A percentile compares a stretch with the other conserved stretches of the same genome.
Conservation (phyloP, 1,140 invertebrate species). For the Drosophila virilis region DNA sequence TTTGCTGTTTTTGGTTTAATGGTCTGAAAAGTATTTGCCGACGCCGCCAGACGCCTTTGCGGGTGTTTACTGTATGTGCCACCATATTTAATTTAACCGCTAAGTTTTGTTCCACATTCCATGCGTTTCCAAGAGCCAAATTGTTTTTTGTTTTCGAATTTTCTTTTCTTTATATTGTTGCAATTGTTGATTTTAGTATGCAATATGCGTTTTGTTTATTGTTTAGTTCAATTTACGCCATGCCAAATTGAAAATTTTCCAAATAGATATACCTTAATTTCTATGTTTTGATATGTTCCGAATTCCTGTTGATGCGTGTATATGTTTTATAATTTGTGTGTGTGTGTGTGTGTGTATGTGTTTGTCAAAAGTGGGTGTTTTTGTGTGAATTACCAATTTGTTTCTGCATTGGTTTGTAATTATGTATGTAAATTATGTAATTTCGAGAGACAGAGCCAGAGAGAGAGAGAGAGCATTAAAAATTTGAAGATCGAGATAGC, state of each 20-base stretch:
- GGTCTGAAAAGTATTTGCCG: slow-evolving; percentile 42
- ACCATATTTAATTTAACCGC: slow-evolving; percentile 33
- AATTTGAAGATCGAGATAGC: slow-evolving; percentile 12
- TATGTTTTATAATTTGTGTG: slow-evolving; percentile 37
- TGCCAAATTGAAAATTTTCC: slow-evolving; percentile 50
- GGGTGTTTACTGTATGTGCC: slow-evolving; percentile 51
- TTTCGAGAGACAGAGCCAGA: slow-evolving; percentile 26
- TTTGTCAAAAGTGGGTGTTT: slow-evolving; percentile 26
- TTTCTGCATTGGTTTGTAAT: slow-evolving; percentile 56
- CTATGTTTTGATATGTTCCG: slow-evolving; percentile 48
- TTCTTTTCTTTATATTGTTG: slow-evolving; percentile 37
- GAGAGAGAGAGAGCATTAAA: slow-evolving; percentile 33
- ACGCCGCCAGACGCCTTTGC: slow-evolving; percentile 51
- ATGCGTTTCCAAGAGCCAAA: slow-evolving; percentile 74
- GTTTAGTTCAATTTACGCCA: slow-evolving; percentile 59
- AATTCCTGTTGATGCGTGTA: slow-evolving; percentile 31
- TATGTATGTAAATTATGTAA: neutral
- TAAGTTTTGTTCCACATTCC: slow-evolving; percentile 65
- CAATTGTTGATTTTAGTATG: slow-evolving; percentile 54
- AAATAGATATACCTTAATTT: slow-evolving; percentile 46
- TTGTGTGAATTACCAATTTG: slow-evolving; percentile 55
- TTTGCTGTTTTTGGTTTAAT: slow-evolving; percentile 39
- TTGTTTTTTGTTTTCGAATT: slow-evolving; percentile 30
- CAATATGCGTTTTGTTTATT: slow-evolving; percentile 54
- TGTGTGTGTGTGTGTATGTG: slow-evolving; percentile 46